Evolutionary conservation across 2,888 invertebrate species (phyloP).

Genomic region (Leptarthrus brevirostris): DNA sequence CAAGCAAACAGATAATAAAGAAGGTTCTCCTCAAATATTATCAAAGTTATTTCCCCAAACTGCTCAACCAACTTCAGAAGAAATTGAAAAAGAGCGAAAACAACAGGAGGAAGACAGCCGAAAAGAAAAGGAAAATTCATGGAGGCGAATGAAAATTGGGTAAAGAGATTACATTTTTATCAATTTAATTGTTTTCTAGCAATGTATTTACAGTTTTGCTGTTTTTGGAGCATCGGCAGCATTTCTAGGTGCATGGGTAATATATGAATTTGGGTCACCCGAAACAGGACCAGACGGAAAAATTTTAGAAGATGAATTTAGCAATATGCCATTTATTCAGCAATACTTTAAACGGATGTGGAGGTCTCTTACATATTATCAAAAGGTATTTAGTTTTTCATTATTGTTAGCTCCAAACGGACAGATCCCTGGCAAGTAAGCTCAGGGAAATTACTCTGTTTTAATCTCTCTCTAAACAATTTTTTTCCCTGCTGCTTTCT

Average conservation of each 20-base stretch:
- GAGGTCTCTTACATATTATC: constrained; percentile 78
- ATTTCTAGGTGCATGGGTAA: constrained; percentile 71
- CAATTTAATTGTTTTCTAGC: not conserved
- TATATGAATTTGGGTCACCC: constrained; percentile 82
- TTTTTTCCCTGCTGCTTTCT: too few species aligned
- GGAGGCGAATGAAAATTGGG: constrained; percentile 80
- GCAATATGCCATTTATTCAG: constrained; percentile 74
- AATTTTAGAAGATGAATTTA: constrained; percentile 79
- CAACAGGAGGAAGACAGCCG: constrained; percentile 71
- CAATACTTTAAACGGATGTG: constrained; percentile 79
- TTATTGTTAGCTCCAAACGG: too few species aligned
- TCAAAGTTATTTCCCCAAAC: constrained; percentile 73
- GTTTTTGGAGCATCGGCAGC: constrained; percentile 73
- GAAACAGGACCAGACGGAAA: constrained; percentile 78
- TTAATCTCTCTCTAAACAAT: too few species aligned
- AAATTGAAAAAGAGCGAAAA: constrained; percentile 69
- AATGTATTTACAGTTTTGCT: constrained; percentile 70
- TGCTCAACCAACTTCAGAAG: constrained; percentile 67
- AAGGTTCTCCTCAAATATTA: constrained; percentile 65
- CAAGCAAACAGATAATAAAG: not conserved
- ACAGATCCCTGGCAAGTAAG: too few species aligned
- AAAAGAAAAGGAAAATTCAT: constrained; percentile 76
- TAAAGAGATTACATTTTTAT: constrained; percentile 58
- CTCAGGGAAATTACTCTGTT: too few species aligned
- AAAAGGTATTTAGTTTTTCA: constrained; percentile 68